These are phyloP conservation scores for Chroicocephalus ridibundus DNA, from an alignment of 2,113 vertebrate genomes.

Conservation along the genomic window DNA sequence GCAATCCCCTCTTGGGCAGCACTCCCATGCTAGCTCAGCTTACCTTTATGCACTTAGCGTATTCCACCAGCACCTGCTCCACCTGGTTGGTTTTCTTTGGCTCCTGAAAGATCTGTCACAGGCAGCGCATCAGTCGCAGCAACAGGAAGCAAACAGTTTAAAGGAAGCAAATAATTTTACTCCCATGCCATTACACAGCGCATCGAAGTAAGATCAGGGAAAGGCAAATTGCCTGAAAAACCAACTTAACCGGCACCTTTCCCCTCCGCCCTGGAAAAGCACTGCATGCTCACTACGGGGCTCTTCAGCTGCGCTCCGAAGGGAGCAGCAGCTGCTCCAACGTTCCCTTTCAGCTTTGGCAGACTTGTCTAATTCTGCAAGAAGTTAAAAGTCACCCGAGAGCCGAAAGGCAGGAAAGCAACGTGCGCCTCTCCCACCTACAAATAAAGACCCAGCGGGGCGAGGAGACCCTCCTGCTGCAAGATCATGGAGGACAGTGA, in stretches of 20 bases:
- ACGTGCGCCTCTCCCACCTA: not conserved
- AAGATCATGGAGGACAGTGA: not conserved
- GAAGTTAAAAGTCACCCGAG: not conserved
- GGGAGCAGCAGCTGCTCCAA: not conserved
- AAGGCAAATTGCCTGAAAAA: not conserved
- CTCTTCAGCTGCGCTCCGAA: not conserved
- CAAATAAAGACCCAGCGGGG: not conserved
- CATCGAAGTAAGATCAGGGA: not conserved
- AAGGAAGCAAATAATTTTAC: not conserved
- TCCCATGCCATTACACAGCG: not conserved
- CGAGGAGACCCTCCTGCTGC: not conserved
- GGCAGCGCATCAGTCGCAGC: not conserved
- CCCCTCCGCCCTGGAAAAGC: not conserved
- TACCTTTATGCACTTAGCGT: constrained; percentile 90
- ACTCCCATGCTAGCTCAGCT: not conserved
- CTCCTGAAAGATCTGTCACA: constrained; percentile 88
- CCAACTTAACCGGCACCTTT: not conserved
- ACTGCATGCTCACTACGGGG: not conserved
- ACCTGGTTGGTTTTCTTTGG: constrained; percentile 89
- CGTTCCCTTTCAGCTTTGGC: not conserved
- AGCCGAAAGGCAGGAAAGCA: not conserved
- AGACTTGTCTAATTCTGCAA: not conserved
- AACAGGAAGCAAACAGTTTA: not conserved
- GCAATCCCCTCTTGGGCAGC: not conserved
- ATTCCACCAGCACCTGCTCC: constrained; percentile 89